A percentile compares a stretch with the other conserved stretches of the same genome.
These are phyloP conservation scores for Ormyrus rosae DNA, from an alignment of 2,888 invertebrate species.

Conservation along the genomic window DNA sequence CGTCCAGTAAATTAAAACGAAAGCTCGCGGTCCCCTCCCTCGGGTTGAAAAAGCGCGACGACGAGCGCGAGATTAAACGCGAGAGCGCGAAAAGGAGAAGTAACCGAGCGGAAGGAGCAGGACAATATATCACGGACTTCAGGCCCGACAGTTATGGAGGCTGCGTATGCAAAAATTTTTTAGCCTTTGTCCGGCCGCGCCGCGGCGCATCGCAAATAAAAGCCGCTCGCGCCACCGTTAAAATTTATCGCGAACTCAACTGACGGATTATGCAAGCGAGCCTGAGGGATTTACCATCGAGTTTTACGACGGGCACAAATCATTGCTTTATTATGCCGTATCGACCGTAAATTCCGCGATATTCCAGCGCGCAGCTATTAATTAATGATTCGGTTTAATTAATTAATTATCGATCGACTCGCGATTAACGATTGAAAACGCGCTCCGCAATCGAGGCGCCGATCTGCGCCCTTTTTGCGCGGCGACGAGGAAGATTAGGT, in stretches of 20 bases:
- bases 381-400: slow-evolving; percentile 11
- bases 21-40: too few relatives aligned
- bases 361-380: background rate
- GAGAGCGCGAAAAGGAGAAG: slow-evolving; percentile 33
- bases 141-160: slow-evolving; percentile 52
- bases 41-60: too few relatives aligned
- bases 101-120: slow-evolving; percentile 55
- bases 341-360: slow-evolving; percentile 9
- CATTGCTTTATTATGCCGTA: slow-evolving; percentile 39
- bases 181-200: slow-evolving; percentile 27
- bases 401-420: slow-evolving; percentile 25
- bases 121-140: slow-evolving; percentile 48
- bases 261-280: slow-evolving; percentile 51
- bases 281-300: slow-evolving; percentile 43
- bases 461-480: too few relatives aligned
- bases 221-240: slow-evolving; percentile 9
- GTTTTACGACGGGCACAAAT: slow-evolving; percentile 53
- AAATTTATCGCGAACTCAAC: slow-evolving; percentile 55
- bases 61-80: too few relatives aligned
- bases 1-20: slow-evolving; percentile 14
- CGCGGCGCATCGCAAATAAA: slow-evolving; percentile 42
- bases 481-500: too few relatives aligned
- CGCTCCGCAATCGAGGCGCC: too few relatives aligned
- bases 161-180: slow-evolving; percentile 56
- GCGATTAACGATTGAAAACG: too few relatives aligned